Conservation (phyloP, 1,140 invertebrate species). For the Coenobita brevimanus region DNA sequence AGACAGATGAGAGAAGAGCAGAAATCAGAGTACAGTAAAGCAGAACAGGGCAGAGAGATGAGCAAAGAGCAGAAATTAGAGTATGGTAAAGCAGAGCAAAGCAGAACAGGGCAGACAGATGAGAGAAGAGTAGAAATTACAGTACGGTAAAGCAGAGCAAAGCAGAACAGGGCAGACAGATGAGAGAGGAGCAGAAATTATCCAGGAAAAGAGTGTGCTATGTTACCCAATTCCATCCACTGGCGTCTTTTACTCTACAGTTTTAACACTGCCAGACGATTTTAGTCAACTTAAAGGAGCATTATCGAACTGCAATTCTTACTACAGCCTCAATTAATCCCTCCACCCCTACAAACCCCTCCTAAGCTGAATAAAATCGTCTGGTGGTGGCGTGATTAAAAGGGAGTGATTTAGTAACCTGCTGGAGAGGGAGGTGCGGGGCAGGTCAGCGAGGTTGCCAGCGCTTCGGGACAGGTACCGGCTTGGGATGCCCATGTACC, state of each 20-base stretch:
- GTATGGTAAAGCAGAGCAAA: neutral
- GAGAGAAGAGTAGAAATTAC: neutral
- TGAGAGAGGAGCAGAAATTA: neutral
- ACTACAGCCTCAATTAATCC: no score
- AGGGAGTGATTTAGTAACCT: slow-evolving; percentile 27
- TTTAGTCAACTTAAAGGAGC: neutral
- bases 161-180: no score
- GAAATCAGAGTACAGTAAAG: neutral
- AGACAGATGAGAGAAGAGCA: neutral
- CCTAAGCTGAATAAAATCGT: no score
- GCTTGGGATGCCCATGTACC: slow-evolving; percentile 49
- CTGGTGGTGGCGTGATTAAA: no score
- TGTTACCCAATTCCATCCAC: no score
- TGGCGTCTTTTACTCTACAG: neutral
- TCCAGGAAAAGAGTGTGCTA: neutral
- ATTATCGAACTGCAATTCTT: neutral
- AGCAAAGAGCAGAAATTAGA: neutral
- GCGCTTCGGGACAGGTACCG: slow-evolving; percentile 59
- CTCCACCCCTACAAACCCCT: no score
- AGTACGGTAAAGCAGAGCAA: neutral
- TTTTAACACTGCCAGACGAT: neutral
- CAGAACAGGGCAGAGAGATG: no score
- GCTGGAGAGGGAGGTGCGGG: slow-evolving; percentile 50
- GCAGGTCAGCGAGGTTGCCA: slow-evolving; percentile 62
- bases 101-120: neutral